These are phyloP conservation scores for Nyctereutes procyonoides DNA, from an alignment of 2,113 vertebrate species.

Conservation along the genomic window DNA sequence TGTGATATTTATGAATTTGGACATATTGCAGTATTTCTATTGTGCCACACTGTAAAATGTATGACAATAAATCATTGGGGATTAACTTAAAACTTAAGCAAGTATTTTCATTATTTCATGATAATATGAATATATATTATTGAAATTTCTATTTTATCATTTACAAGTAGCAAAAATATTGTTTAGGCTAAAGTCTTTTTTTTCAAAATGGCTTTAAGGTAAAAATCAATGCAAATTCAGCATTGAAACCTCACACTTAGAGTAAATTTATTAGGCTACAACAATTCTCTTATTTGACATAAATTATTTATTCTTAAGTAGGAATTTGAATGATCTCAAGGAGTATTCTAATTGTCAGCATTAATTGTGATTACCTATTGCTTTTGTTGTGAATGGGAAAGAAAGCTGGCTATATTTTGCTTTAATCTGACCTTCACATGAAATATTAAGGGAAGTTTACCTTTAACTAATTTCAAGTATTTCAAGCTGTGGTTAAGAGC, in stretches of 20 bases:
- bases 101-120: background rate
- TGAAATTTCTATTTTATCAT: background rate
- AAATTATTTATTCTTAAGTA: conserved; percentile 38
- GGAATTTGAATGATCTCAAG: background rate
- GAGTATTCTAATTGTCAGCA: background rate
- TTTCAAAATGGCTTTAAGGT: background rate
- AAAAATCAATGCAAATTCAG: background rate
- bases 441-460: conserved; percentile 61
- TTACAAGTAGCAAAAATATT: background rate
- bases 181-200: background rate
- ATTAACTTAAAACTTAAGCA: background rate
- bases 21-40: background rate
- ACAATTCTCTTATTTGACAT: conserved; percentile 24
- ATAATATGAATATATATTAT: background rate
- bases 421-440: conserved; percentile 33
- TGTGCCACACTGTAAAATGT: background rate
- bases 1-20: background rate
- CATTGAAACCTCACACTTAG: background rate
- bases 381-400: background rate
- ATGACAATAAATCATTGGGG: background rate
- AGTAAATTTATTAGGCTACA: background rate
- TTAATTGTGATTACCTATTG: background rate
- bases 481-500: conserved; percentile 60
- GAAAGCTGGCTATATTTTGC: background rate
- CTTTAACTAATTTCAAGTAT: conserved; percentile 61